Evolutionary conservation across 2,113 vertebrate genomes (phyloP).

Genomic region (Orycteropus afer): DNA sequence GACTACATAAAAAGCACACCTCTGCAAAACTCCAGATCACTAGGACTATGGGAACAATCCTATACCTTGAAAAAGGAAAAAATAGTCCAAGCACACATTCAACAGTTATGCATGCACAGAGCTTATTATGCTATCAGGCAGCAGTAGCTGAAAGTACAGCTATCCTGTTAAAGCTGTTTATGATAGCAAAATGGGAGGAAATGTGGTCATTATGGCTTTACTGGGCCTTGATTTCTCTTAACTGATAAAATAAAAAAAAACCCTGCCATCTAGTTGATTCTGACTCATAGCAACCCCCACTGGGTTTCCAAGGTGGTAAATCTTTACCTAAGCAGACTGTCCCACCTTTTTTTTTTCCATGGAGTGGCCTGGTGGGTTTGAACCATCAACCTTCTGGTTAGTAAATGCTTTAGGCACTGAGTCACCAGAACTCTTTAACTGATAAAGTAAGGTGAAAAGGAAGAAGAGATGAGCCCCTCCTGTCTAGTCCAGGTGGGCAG

Average conservation of each 20-base stretch:
- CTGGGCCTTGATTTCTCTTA: background rate
- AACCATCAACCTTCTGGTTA: too few relatives aligned
- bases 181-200: rapidly evolving
- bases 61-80: background rate
- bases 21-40: background rate
- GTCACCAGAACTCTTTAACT: too few relatives aligned
- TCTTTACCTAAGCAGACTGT: too few relatives aligned
- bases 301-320: too few relatives aligned
- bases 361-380: too few relatives aligned
- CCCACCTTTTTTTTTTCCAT: too few relatives aligned
- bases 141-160: background rate
- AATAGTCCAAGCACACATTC: rapidly evolving
- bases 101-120: background rate
- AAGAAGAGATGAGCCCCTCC: background rate
- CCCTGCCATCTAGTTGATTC: too few relatives aligned
- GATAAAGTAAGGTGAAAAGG: background rate
- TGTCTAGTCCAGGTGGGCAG: background rate
- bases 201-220: background rate
- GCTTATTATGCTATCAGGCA: background rate
- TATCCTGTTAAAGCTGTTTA: background rate
- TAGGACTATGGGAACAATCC: background rate
- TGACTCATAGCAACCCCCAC: too few relatives aligned
- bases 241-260: background rate
- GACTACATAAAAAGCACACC: background rate
- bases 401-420: too few relatives aligned